A percentile compares a stretch with the other conserved stretches of the same genome.
phyloP scores from a whole-genome alignment of 2,797 vertebrate species.

The Alcedo atthis region DNA sequence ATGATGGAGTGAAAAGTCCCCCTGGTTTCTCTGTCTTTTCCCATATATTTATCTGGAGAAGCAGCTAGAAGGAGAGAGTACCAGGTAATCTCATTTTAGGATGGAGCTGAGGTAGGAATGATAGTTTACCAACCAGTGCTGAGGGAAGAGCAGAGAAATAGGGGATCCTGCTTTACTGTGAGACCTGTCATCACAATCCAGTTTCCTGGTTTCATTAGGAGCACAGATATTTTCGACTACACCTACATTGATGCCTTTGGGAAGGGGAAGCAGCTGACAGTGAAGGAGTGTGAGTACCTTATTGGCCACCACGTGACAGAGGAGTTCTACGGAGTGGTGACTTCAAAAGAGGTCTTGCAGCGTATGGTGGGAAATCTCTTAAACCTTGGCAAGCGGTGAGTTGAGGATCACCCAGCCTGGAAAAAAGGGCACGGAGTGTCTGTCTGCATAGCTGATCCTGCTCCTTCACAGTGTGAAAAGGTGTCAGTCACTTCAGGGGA shows the following conservation, averaged over 20 bases:
- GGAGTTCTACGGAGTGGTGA: slow-evolving; percentile 93
- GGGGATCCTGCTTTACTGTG: not conserved
- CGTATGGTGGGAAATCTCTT: slow-evolving; percentile 97
- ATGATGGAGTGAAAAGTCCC: not conserved
- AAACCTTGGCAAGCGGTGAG: slow-evolving; percentile 93
- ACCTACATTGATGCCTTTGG: slow-evolving; percentile 95
- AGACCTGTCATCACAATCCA: not conserved
- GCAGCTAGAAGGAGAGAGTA: not conserved
- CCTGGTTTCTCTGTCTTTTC: not conserved
- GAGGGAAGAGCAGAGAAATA: not conserved
- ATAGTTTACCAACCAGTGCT: not conserved
- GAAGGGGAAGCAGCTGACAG: slow-evolving; percentile 92
- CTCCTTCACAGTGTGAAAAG: not conserved
- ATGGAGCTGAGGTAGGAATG: not conserved
- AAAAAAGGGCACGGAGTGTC: fast-evolving
- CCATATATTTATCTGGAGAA: not conserved
- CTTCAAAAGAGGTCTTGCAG: slow-evolving; percentile 91
- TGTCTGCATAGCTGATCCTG: fast-evolving
- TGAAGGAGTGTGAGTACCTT: slow-evolving; percentile 95
- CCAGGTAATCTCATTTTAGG: not conserved
- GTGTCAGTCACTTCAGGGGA: not conserved
- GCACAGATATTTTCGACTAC: slow-evolving; percentile 92
- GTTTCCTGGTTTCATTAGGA: slow-evolving; percentile 71
- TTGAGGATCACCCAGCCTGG: not conserved
- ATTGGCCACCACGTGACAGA: slow-evolving; percentile 96